These are phyloP conservation scores for Venustoraphidia nigricollis DNA, from an alignment of 2,888 invertebrate genomes.

Conservation along the genomic window DNA sequence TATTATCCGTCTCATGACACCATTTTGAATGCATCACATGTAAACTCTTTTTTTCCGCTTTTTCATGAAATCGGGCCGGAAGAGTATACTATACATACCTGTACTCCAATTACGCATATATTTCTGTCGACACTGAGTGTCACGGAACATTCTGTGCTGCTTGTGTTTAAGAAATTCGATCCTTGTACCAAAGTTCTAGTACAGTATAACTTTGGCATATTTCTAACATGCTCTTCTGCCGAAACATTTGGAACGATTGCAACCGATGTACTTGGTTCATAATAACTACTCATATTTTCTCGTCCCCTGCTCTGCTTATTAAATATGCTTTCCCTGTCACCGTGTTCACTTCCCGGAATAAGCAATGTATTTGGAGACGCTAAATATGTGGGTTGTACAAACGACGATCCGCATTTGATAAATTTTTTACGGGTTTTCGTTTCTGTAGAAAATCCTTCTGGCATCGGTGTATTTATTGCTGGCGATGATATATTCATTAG, in stretches of 20 bases:
- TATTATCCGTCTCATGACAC: too few species aligned
- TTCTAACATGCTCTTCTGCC: not conserved
- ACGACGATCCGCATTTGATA: not conserved
- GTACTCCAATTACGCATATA: slow-evolving; percentile 58
- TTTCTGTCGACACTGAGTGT: slow-evolving; percentile 70
- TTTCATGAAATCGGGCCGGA: too few species aligned
- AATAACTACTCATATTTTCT: not conserved
- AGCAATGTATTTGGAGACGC: not conserved
- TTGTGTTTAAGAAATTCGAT: slow-evolving; percentile 58
- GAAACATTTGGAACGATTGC: not conserved
- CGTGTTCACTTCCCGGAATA: not conserved
- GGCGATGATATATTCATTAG: slow-evolving; percentile 70
- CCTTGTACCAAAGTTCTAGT: slow-evolving; percentile 47
- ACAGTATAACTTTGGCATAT: slow-evolving; percentile 45
- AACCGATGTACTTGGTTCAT: not conserved
- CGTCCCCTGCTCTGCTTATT: not conserved
- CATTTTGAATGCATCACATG: too few species aligned
- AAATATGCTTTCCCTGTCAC: not conserved
- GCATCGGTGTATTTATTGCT: slow-evolving; percentile 51
- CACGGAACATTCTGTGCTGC: slow-evolving; percentile 60
- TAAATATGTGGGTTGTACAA: not conserved
- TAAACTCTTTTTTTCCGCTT: too few species aligned
- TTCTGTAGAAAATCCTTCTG: slow-evolving; percentile 51
- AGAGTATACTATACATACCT: slow-evolving; percentile 27
- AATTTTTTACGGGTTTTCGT: slow-evolving; percentile 31